A percentile compares a stretch with the other conserved stretches of the same genome.
Evolutionary conservation across 2,888 invertebrate genomes (phyloP).

Genomic region (Labia minor): DNA sequence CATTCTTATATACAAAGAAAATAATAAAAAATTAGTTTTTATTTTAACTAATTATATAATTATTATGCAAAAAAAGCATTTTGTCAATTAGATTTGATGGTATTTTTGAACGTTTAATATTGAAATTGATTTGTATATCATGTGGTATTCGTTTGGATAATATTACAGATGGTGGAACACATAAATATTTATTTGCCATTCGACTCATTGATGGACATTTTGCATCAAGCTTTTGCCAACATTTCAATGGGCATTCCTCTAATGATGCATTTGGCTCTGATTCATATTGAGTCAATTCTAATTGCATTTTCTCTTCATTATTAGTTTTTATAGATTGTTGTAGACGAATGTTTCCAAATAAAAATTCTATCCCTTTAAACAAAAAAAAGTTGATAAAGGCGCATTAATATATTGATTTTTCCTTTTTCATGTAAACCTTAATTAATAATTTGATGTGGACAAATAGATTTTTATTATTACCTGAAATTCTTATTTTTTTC

Average conservation of each 20-base stretch:
- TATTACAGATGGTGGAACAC: conserved; percentile 38
- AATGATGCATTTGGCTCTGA: conserved; percentile 38
- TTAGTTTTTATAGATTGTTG: no score
- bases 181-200: conserved; percentile 37
- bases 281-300: conserved; percentile 40
- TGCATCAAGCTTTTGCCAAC: conserved; percentile 36
- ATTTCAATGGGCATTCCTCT: conserved; percentile 39
- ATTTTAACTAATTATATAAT: no score
- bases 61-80: conserved; percentile 36
- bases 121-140: conserved; percentile 35
- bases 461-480: no score
- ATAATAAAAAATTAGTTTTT: no score
- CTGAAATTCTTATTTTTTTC: not conserved
- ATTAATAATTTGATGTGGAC: no score
- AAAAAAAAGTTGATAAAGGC: conserved; percentile 13
- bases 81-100: conserved; percentile 37
- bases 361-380: conserved; percentile 37
- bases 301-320: conserved; percentile 37
- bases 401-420: not conserved
- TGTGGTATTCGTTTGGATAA: conserved; percentile 36
- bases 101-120: conserved; percentile 35
- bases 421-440: no score
- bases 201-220: conserved; percentile 38
- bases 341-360: conserved; percentile 36
- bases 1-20: no score